Percentiles rank a stretch among this genome's conserved stretches.
Evolutionary conservation across 2,888 invertebrate species (phyloP).

Genomic region (Linhomoeus sp.): DNA sequence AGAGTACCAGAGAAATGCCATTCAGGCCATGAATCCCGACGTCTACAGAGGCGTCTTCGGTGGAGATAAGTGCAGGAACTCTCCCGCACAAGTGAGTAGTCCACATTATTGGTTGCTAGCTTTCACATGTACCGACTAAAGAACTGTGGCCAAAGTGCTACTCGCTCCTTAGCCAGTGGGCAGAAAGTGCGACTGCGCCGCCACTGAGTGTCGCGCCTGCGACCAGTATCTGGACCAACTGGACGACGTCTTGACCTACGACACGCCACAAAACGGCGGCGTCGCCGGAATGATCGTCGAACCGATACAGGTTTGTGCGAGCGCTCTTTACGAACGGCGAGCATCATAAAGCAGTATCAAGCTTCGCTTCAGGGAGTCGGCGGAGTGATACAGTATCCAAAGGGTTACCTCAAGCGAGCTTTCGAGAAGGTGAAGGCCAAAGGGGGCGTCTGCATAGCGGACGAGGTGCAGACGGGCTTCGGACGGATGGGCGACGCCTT

Average conservation of each 20-base stretch:
- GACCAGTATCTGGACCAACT: slow-evolving; percentile 54
- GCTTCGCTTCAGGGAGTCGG: slow-evolving; percentile 50
- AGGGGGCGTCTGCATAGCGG: slow-evolving; percentile 72
- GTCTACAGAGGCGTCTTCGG: slow-evolving; percentile 77
- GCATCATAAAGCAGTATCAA: not conserved
- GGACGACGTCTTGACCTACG: slow-evolving; percentile 52
- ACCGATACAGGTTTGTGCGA: slow-evolving; percentile 52
- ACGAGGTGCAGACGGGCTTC: slow-evolving; percentile 94
- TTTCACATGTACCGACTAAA: too few relatives aligned
- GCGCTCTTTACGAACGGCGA: too few relatives aligned
- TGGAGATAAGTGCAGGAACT: slow-evolving; percentile 65
- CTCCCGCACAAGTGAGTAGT: slow-evolving; percentile 37
- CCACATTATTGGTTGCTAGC: too few relatives aligned
- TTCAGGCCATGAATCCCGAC: slow-evolving; percentile 68
- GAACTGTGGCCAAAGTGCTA: too few relatives aligned
- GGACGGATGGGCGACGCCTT: slow-evolving; percentile 77
- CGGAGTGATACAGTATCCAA: slow-evolving; percentile 76
- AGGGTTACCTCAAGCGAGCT: slow-evolving; percentile 58
- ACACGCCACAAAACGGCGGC: slow-evolving; percentile 52
- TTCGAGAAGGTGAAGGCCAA: slow-evolving; percentile 52
- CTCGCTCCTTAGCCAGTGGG: too few relatives aligned
- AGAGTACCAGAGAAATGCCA: not conserved
- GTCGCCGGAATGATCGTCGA: slow-evolving; percentile 81
- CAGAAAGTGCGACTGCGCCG: slow-evolving; percentile 45
- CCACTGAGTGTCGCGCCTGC: slow-evolving; percentile 12